Conservation (phyloP, 1,140 invertebrate species). For the Babylonia areolata region DNA sequence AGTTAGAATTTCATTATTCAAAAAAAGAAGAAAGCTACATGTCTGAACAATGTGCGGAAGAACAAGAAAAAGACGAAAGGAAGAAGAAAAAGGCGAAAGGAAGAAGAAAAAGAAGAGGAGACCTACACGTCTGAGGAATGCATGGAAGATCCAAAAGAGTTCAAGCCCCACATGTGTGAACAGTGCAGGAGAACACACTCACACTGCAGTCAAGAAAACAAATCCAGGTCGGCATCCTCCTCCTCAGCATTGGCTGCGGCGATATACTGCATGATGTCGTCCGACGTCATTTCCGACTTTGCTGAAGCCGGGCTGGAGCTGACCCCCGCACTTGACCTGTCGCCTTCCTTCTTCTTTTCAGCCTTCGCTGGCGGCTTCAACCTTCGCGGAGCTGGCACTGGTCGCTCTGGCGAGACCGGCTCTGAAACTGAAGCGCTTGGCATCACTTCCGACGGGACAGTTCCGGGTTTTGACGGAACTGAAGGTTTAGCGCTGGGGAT, state of each 20-base stretch:
- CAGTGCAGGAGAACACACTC: background rate
- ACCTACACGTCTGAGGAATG: too few species aligned
- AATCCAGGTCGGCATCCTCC: constrained; percentile 23
- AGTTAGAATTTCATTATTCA: too few species aligned
- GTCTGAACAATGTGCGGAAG: background rate
- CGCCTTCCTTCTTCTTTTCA: background rate
- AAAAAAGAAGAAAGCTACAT: too few species aligned
- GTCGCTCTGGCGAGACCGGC: background rate
- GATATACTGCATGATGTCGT: constrained; percentile 41
- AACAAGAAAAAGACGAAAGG: background rate
- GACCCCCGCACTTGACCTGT: background rate
- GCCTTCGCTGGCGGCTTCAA: background rate
- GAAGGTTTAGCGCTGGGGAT: constrained; percentile 1
- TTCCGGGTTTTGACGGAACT: constrained; percentile 14
- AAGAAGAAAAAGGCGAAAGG: background rate
- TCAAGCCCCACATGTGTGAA: too few species aligned
- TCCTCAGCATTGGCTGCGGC: constrained; percentile 19
- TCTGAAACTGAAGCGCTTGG: background rate
- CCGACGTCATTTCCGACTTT: background rate
- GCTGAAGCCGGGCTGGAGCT: background rate
- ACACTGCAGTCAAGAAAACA: constrained; percentile 27
- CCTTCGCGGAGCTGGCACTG: constrained; percentile 27
- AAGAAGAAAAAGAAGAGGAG: background rate
- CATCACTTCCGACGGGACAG: background rate
- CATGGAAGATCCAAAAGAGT: too few species aligned